Percentiles rank a stretch among this genome's conserved stretches.
These are phyloP conservation scores for Ophioderma brevispina DNA, from an alignment of 35 echinoderm and acorn worm genomes.

Conservation along the genomic window DNA sequence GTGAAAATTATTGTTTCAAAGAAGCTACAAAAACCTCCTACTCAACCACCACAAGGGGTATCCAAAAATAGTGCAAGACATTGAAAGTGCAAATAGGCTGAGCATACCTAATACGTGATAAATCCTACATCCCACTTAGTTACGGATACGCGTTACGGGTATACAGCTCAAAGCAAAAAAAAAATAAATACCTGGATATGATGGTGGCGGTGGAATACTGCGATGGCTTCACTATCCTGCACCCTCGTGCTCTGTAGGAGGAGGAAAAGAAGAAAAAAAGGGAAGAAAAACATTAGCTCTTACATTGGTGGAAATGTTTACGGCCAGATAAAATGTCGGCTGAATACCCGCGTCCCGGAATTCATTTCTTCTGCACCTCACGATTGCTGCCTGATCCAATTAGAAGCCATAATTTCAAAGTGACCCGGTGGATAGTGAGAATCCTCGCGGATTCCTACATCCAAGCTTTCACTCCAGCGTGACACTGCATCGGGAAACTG, in stretches of 20 bases:
- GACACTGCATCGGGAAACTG: constrained; percentile 6
- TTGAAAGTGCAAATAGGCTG: too few relatives aligned
- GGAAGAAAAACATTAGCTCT: not conserved
- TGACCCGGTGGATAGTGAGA: not conserved
- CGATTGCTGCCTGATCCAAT: not conserved
- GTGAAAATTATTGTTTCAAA: too few relatives aligned
- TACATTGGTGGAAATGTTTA: not conserved
- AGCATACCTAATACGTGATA: too few relatives aligned
- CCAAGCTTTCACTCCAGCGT: constrained; percentile 8
- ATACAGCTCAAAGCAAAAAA: too few relatives aligned
- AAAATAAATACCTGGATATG: too few relatives aligned
- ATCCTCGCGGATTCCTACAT: constrained; percentile 29
- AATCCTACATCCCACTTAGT: too few relatives aligned
- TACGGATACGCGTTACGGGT: too few relatives aligned
- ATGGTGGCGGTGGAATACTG: constrained; percentile 11
- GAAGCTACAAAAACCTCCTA: too few relatives aligned
- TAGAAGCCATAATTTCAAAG: not conserved
- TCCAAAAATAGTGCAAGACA: too few relatives aligned
- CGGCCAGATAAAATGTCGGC: not conserved
- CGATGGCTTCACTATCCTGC: constrained; percentile 1
- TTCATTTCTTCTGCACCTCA: not conserved
- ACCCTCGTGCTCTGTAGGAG: not conserved
- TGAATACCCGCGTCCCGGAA: not conserved
- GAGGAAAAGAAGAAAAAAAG: too few relatives aligned
- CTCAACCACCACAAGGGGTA: too few relatives aligned